Base-by-base conservation (phyloP, 2,888 invertebrate species). In the Tiliacea aurago region DNA sequence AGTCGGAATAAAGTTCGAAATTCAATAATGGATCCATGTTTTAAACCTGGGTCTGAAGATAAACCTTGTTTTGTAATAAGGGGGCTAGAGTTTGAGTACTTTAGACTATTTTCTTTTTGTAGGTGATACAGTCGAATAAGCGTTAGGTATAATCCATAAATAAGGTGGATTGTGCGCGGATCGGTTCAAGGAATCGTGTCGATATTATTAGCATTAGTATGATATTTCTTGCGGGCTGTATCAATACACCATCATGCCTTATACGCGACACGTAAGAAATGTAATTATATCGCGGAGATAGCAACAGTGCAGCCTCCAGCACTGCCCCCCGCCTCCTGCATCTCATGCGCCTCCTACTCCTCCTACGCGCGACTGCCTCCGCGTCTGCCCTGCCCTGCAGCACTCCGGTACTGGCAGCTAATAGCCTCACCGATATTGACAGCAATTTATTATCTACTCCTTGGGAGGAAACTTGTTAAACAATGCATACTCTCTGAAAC, bases 191-290 rank as follows among this genome's bases (percentile, higher is more conserved):
- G 81, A 82, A 82, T 84, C 70, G 75, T 76, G 85, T 83, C 61
- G 64, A 85, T 84, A 80, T 85, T 76, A 85, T 85, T 85, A 81
- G 70, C 28, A 28, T 28, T 28, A 79, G 75, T 65, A 68, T 70
- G 70, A 64, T 83, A 73, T 83, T 85, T 85, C 70, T 85, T 79
- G 82, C 64, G 64, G 23, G 43, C 69, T 28, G 66, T 81, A 84
- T 81, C 74, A 78, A 82, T 78, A 84, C 83, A 78, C 84, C 83
- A 74, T 81, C 78, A 70, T 43, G 67, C 84, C 85, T 81, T 83
- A 70, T 73, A 70, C 62, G 82, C 67, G 43, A 23, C 55, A 20
- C 49, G 67, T 62, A 84, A 84, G 85, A 84, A 83, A 81, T 65
- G 59, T 69, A 81, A 82, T 84, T 78, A 74, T 78, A 77, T 73